A percentile compares a stretch with the other conserved stretches of the same genome.
Evolutionary conservation across 2,113 vertebrate species (phyloP).

Genomic region (Bufo gargarizans): DNA sequence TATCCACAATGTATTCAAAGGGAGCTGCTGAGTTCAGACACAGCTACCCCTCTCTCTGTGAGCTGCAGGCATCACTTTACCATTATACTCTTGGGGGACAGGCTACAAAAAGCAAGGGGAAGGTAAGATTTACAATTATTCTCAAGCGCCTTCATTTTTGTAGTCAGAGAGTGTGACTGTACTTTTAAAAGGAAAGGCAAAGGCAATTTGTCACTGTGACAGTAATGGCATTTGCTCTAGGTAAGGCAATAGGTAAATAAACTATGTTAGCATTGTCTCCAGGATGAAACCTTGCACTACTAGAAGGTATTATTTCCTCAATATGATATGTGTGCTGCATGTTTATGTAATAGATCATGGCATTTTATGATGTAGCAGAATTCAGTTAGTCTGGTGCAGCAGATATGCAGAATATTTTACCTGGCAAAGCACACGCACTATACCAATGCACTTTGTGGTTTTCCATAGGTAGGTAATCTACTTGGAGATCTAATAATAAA

Average conservation of each 20-base stretch:
- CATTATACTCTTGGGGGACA: constrained; percentile 62
- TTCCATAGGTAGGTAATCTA: background rate
- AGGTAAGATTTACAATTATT: constrained; percentile 61
- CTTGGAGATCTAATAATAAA: background rate
- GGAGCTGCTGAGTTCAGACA: constrained; percentile 62
- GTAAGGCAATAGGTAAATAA: constrained; percentile 19
- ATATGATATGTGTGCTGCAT: background rate
- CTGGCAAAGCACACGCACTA: background rate
- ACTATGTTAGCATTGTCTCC: constrained; percentile 10
- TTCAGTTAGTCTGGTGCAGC: background rate
- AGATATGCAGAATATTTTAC: background rate
- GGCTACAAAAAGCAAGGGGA: constrained; percentile 59
- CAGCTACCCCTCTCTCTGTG: constrained; percentile 63
- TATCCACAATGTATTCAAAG: constrained; percentile 60
- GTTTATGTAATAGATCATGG: background rate
- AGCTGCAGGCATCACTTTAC: constrained; percentile 61
- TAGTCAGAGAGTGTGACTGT: constrained; percentile 23
- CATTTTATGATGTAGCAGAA: background rate
- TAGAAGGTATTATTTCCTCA: background rate
- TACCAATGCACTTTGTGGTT: background rate
- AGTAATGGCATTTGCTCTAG: constrained; percentile 8
- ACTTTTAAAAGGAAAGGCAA: background rate
- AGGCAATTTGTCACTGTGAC: constrained; percentile 33
- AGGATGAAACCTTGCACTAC: background rate
- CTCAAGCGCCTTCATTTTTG: background rate